Percentiles rank a stretch among this genome's conserved stretches.
Evolutionary conservation across 53 echinoderm and acorn worm genomes (phyloP).

Genomic region (Patiria pectinifera): DNA sequence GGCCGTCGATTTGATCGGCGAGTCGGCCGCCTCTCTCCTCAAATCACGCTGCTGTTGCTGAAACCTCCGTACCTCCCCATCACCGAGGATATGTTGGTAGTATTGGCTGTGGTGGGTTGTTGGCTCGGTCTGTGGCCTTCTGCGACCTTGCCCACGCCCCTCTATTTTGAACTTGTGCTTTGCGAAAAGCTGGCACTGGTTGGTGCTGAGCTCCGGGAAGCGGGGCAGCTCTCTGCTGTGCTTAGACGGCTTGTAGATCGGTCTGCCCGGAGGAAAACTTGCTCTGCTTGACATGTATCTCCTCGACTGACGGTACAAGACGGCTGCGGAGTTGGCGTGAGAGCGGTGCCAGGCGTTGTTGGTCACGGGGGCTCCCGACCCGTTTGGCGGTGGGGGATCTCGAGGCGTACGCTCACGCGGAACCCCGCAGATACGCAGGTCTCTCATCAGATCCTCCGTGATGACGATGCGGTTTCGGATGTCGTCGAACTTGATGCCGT

Average conservation of each 20-base stretch:
- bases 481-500: constrained; percentile 47
- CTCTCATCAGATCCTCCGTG: constrained; percentile 44
- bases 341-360: constrained; percentile 23
- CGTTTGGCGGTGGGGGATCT: not conserved
- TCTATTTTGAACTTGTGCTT: constrained; percentile 11
- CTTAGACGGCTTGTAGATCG: constrained; percentile 48
- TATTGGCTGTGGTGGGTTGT: not conserved
- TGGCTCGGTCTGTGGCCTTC: constrained; percentile 17
- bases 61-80: constrained; percentile 23
- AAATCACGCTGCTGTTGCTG: constrained; percentile 18
- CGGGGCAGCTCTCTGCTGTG: constrained; percentile 63
- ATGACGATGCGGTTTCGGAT: constrained; percentile 53
- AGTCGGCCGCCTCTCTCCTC: constrained; percentile 9
- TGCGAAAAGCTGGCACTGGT: constrained; percentile 48
- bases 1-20: constrained; percentile 31
- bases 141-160: not conserved
- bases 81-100: constrained; percentile 22
- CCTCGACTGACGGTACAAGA: constrained; percentile 22
- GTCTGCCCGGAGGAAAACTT: constrained; percentile 20
- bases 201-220: constrained; percentile 60
- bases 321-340: constrained; percentile 26
- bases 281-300: constrained; percentile 18
- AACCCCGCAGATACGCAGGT: constrained; percentile 25
- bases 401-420: constrained; percentile 9
- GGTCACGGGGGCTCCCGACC: not conserved